A percentile compares a stretch with the other conserved stretches of the same genome.
Conservation (phyloP, 37 sponge, comb jelly and placozoan genomes). For the Halisarca cf. caerulea region DNA sequence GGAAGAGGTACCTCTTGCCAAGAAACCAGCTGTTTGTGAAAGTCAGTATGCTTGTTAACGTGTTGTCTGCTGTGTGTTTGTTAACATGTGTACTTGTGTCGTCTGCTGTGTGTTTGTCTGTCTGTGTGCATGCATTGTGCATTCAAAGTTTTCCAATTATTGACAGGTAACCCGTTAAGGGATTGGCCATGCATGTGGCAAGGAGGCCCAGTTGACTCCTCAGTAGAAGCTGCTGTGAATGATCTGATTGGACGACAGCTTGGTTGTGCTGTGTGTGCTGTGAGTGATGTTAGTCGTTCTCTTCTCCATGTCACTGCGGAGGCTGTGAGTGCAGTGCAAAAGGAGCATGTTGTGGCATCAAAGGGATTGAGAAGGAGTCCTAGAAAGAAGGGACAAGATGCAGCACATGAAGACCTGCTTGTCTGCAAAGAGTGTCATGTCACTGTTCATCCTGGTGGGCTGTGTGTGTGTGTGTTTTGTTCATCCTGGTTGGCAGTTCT, state of each 20-base stretch:
- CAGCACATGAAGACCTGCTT: background rate
- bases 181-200: slow-evolving; percentile 61
- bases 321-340: background rate
- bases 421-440: slow-evolving; percentile 3
- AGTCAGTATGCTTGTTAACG: too few relatives aligned
- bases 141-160: too few relatives aligned
- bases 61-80: too few relatives aligned
- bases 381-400: background rate
- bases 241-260: background rate
- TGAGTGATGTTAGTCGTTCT: background rate
- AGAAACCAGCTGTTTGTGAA: too few relatives aligned
- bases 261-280: slow-evolving; percentile 23
- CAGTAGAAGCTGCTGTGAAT: slow-evolving; percentile 38
- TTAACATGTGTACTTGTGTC: too few relatives aligned
- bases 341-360: background rate
- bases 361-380: slow-evolving; percentile 24
- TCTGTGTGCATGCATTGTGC: too few relatives aligned
- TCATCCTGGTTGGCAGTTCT: too few relatives aligned
- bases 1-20: too few relatives aligned
- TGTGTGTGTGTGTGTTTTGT: too few relatives aligned
- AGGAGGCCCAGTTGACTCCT: slow-evolving; percentile 42
- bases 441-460: background rate
- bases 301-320: background rate
- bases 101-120: too few relatives aligned
- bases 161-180: background rate